A percentile compares a stretch with the other conserved stretches of the same genome.
Conservation (phyloP, 2,113 vertebrate genomes). For the Formicarius rufipectus region DNA sequence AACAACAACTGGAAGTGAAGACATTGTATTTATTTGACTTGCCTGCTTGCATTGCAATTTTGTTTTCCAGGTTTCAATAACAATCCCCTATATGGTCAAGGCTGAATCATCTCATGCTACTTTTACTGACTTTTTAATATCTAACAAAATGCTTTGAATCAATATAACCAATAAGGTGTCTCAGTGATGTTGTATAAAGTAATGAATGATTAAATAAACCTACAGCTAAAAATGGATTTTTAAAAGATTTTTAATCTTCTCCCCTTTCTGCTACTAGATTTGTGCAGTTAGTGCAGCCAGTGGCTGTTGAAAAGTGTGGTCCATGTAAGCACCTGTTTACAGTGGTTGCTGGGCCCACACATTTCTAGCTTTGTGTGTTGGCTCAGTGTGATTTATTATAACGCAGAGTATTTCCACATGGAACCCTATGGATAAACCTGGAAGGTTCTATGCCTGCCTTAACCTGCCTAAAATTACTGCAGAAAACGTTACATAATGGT, state of each 20-base stretch:
- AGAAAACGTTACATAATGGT: not conserved
- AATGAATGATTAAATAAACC: slow-evolving; percentile 27
- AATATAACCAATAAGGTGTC: not conserved
- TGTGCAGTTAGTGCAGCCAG: not conserved
- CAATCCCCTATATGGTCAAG: not conserved
- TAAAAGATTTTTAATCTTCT: not conserved
- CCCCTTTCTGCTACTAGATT: not conserved
- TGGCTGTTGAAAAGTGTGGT: not conserved
- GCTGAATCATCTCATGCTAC: not conserved
- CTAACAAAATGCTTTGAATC: not conserved
- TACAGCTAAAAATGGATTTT: not conserved
- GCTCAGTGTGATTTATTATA: not conserved
- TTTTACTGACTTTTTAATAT: slow-evolving; percentile 23
- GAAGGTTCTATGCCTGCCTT: not conserved
- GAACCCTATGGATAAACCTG: not conserved
- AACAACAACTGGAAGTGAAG: not conserved
- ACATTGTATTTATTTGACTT: not conserved
- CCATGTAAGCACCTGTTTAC: not conserved
- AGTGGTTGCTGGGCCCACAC: not conserved
- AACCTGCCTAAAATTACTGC: not conserved
- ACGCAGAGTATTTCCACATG: not conserved
- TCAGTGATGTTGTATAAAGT: not conserved
- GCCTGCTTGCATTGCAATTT: not conserved
- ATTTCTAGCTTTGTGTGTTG: not conserved
- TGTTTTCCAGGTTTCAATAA: not conserved